These are phyloP conservation scores for Gymnoscopelus microlampas DNA, from an alignment of 2,797 vertebrate species.

Conservation along the genomic window DNA sequence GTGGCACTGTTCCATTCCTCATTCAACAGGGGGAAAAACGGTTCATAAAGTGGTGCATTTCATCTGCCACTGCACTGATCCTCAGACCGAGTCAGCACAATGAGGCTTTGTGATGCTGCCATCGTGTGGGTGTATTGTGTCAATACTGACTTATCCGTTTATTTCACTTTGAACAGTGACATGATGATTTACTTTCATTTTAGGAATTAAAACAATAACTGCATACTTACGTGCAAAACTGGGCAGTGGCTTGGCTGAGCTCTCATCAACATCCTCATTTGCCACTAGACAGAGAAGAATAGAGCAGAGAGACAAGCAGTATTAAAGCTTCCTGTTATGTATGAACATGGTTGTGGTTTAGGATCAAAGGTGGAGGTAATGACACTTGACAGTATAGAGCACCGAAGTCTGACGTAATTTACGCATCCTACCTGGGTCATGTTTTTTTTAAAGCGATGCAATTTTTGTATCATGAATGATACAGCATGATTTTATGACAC, in stretches of 20 bases:
- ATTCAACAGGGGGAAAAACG: too few species aligned
- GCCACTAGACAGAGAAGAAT: slow-evolving; percentile 82
- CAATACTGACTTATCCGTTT: slow-evolving; percentile 6
- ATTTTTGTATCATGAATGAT: too few species aligned
- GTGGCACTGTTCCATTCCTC: neutral
- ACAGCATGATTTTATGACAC: too few species aligned
- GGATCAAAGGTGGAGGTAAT: too few species aligned
- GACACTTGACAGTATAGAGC: too few species aligned
- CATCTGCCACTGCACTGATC: neutral
- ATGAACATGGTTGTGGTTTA: too few species aligned
- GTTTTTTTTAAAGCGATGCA: too few species aligned
- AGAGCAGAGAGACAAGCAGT: neutral
- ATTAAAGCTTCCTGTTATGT: neutral
- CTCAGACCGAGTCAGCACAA: neutral
- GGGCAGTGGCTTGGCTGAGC: slow-evolving; percentile 84
- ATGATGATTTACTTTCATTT: slow-evolving; percentile 13
- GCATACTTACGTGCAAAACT: slow-evolving; percentile 88
- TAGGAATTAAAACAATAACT: slow-evolving; percentile 10
- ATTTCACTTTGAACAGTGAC: neutral
- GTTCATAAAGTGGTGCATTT: neutral
- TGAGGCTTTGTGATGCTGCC: slow-evolving; percentile 63
- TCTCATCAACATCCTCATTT: slow-evolving; percentile 89
- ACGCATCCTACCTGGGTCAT: too few species aligned
- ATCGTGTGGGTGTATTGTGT: slow-evolving; percentile 63
- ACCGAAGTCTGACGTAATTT: too few species aligned